Evolutionary conservation across 1,140 invertebrate genomes (phyloP).

Genomic region (Nomia melanderi): DNA sequence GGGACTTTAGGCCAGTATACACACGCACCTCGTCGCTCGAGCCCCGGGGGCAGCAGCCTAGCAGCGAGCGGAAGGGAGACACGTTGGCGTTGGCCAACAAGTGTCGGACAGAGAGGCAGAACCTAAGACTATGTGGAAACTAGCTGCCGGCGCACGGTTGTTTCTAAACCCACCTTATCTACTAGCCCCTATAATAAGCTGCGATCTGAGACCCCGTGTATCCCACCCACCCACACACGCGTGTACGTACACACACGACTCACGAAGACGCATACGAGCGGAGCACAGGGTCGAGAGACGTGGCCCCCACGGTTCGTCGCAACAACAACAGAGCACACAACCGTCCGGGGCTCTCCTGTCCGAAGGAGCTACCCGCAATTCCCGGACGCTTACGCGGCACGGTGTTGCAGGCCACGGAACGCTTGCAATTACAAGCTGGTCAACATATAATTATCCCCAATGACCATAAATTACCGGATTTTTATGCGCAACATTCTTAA

Average conservation of each 20-base stretch:
- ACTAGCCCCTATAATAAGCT: conserved; percentile 79
- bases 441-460: conserved; percentile 82
- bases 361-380: conserved; percentile 60
- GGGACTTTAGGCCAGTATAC: conserved; percentile 52
- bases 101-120: not conserved
- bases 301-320: no score
- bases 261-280: no score
- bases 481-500: conserved; percentile 82
- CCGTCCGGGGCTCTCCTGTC: no score
- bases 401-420: conserved; percentile 66
- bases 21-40: conserved; percentile 35
- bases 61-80: not conserved
- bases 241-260: no score
- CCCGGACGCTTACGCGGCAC: conserved; percentile 45
- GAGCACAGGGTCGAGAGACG: no score
- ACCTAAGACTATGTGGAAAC: conserved; percentile 59
- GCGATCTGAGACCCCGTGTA: conserved; percentile 77
- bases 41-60: conserved; percentile 44
- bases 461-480: conserved; percentile 82
- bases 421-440: conserved; percentile 81
- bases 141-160: conserved; percentile 68
- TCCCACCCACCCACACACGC: conserved; percentile 41
- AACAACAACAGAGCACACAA: no score
- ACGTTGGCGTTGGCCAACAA: not conserved
- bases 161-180: conserved; percentile 77